Evolutionary conservation across 2,797 vertebrate genomes (phyloP).

Genomic region (Acrossocheilus fasciatus): DNA sequence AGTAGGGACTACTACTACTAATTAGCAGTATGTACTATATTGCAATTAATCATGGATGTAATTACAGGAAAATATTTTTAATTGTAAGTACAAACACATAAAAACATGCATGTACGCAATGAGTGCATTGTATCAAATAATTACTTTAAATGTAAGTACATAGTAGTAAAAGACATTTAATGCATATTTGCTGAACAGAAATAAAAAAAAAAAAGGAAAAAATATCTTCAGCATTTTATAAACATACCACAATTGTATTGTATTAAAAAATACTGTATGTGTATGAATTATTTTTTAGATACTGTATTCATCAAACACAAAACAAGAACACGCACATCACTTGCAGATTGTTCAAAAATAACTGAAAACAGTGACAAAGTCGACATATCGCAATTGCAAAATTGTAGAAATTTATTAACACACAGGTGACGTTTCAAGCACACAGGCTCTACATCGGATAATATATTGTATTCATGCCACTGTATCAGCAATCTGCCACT

Average conservation of each 20-base stretch:
- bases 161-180: not conserved
- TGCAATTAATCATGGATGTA: not conserved
- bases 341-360: not conserved
- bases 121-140: not conserved
- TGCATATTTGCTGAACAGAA: too few species aligned
- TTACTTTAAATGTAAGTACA: not conserved
- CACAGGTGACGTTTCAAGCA: not conserved
- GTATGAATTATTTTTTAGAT: not conserved
- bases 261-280: not conserved
- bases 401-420: not conserved
- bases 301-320: not conserved
- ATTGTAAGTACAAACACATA: not conserved
- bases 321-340: not conserved
- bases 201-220: too few species aligned
- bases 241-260: not conserved
- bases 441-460: not conserved
- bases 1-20: not conserved
- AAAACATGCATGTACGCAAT: not conserved
- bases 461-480: not conserved
- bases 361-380: not conserved
- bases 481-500: not conserved
- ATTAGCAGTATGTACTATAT: not conserved
- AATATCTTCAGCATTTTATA: not conserved
- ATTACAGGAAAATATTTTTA: not conserved
- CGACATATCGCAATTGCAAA: not conserved